These are phyloP conservation scores for Thyatira batis DNA, from an alignment of 2,888 invertebrate species.

Conservation along the genomic window DNA sequence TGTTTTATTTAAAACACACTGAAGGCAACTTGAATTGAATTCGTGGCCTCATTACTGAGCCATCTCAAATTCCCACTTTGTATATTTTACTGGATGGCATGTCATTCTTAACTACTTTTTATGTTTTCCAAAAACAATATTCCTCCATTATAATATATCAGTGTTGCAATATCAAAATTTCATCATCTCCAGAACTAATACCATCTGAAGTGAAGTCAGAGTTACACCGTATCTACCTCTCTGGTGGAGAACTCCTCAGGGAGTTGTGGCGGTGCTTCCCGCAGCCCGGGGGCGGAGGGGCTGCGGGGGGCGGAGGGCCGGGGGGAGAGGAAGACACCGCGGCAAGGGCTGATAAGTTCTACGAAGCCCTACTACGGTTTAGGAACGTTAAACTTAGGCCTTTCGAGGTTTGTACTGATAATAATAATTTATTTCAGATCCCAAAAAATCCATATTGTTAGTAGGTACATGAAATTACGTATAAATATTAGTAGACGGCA, in stretches of 20 bases:
- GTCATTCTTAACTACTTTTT: no score
- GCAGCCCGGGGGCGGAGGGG: constrained; percentile 87
- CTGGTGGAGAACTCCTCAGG: constrained; percentile 92
- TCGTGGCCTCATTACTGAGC: no score
- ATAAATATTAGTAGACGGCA: no score
- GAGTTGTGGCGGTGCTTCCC: constrained; percentile 98
- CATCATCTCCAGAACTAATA: constrained; percentile 86
- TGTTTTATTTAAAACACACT: no score
- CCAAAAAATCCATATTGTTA: no score
- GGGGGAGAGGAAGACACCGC: constrained; percentile 92
- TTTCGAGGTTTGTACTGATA: constrained; percentile 89
- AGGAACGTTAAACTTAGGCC: constrained; percentile 92
- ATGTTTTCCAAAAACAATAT: no score
- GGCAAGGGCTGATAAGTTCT: constrained; percentile 92
- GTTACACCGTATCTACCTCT: constrained; percentile 91
- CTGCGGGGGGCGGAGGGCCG: constrained; percentile 30
- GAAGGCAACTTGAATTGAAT: no score
- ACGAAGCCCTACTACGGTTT: constrained; percentile 93
- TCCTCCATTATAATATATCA: neutral
- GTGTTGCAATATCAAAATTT: neutral
- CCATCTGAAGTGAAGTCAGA: constrained; percentile 92
- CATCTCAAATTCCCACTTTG: no score
- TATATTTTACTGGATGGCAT: no score
- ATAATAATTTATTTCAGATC: no score
- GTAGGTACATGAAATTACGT: no score